Evolutionary conservation across 1,140 invertebrate genomes (phyloP), one percentile per base, ranked within the genome.

Genomic region (Holcopasites calliopsidis): DNA sequence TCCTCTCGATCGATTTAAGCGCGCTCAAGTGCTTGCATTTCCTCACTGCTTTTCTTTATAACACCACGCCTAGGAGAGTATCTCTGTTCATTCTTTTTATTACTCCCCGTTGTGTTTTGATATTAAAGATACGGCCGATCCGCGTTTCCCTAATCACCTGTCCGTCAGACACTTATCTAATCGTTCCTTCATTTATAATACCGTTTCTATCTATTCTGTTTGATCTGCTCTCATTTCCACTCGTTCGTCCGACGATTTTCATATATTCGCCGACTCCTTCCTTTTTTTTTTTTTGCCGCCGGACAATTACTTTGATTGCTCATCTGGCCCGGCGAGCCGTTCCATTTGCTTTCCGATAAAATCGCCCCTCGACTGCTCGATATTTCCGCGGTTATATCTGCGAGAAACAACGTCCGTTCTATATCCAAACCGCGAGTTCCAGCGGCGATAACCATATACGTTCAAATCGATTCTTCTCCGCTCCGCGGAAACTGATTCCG

Each of bases 1-100:
- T 50, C 47, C 52, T 61, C 57, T 13, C 54, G 55, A 82, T 70
- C 58, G 64, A 77, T 82, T 26, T 52, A n/a, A 69, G 26, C n/a
- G 42, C 31, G 64, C 10, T 47, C 0, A 8, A 60, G 40, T 38
- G n/a, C 42, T 21, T 49, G 38, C n/a, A 35, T 50, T 61, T 61
- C n/a, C 18, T 11, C 18, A 16, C 11, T 26, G 10, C 26, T 18
- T 68, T 8, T n/a, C 16, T 28, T 58, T 23, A 4, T 1, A 2
- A 16, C 13, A 11, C 28, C 40, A 3, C n/a, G 13, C 33, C 6
- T n/a, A n/a, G n/a, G n/a, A n/a, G n/a, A n/a, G n/a, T n/a, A n/a
- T n/a, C n/a, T n/a, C n/a, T n/a, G n/a, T n/a, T n/a, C 7, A 3
- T 6, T 28, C 26, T 3, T 0, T 13, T 33, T 10, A 23, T 62